These are phyloP conservation scores for Empidonax traillii DNA, from an alignment of 2,113 vertebrate species.

Conservation along the genomic window DNA sequence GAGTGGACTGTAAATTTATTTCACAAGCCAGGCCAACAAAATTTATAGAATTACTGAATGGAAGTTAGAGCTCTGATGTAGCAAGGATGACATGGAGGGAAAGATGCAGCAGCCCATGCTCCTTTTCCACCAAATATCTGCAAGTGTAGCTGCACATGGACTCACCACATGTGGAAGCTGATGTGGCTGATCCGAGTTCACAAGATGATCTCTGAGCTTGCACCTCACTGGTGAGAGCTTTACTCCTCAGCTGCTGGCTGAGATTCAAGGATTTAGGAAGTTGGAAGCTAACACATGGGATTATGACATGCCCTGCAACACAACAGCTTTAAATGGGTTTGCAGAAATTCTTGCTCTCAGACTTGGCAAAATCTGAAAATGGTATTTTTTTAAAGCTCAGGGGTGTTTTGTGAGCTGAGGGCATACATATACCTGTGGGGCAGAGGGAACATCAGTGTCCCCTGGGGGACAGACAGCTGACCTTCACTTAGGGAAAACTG, in stretches of 20 bases:
- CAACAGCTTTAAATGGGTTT: not conserved
- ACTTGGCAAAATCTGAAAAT: not conserved
- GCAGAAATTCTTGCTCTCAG: not conserved
- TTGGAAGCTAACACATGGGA: not conserved
- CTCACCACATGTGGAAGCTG: not conserved
- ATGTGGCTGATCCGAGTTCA: accelerated
- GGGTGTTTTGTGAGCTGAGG: not conserved
- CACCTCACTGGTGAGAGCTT: not conserved
- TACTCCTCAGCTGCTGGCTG: not conserved
- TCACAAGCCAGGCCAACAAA: not conserved
- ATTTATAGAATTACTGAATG: not conserved
- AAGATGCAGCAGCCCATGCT: not conserved
- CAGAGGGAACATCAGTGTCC: not conserved
- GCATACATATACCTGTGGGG: accelerated
- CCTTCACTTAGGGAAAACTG: accelerated
- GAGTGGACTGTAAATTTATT: not conserved
- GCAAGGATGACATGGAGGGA: not conserved
- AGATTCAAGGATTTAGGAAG: not conserved
- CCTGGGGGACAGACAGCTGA: not conserved
- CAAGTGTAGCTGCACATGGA: accelerated
- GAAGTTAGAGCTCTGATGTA: not conserved
- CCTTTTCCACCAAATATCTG: not conserved
- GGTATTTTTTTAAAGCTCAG: accelerated
- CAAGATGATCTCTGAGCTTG: not conserved
- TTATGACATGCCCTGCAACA: not conserved